phyloP scores from a whole-genome alignment of 2,888 invertebrate species.

The Drosophila bunnanda region DNA sequence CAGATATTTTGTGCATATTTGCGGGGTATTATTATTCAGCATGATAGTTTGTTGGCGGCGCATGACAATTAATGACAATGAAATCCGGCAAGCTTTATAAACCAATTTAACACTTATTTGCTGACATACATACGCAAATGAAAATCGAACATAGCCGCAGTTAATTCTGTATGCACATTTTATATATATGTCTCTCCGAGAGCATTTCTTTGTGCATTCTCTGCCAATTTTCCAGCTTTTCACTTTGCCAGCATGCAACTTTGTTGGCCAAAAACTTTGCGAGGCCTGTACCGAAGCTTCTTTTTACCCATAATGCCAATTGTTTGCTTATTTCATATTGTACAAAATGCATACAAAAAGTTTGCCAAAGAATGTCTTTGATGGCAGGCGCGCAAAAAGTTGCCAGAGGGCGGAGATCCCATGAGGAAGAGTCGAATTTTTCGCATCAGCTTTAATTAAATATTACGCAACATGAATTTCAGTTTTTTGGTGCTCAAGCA shows the following conservation, averaged over 20 bases:
- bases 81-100: conserved; percentile 1
- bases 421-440: conserved; percentile 22
- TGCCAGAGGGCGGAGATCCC: conserved; percentile 18
- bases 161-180: conserved; percentile 27
- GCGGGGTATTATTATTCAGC: background rate
- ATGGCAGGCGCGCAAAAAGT: conserved; percentile 67
- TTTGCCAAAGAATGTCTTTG: conserved; percentile 68
- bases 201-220: conserved; percentile 38
- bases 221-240: conserved; percentile 23
- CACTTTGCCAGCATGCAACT: conserved; percentile 15
- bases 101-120: conserved; percentile 4
- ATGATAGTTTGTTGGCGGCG: conserved; percentile 20
- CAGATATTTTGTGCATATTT: background rate
- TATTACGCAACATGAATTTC: conserved; percentile 23
- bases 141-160: conserved; percentile 9
- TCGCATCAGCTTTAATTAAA: conserved; percentile 38
- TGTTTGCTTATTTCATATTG: conserved; percentile 72
- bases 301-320: conserved; percentile 63
- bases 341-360: conserved; percentile 66
- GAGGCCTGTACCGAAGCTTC: conserved; percentile 1
- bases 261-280: conserved; percentile 13
- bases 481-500: background rate
- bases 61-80: conserved; percentile 14
- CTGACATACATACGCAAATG: background rate
- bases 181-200: conserved; percentile 22